Conservation (phyloP, 1,140 invertebrate genomes). For the Aphelenchoides besseyi region DNA sequence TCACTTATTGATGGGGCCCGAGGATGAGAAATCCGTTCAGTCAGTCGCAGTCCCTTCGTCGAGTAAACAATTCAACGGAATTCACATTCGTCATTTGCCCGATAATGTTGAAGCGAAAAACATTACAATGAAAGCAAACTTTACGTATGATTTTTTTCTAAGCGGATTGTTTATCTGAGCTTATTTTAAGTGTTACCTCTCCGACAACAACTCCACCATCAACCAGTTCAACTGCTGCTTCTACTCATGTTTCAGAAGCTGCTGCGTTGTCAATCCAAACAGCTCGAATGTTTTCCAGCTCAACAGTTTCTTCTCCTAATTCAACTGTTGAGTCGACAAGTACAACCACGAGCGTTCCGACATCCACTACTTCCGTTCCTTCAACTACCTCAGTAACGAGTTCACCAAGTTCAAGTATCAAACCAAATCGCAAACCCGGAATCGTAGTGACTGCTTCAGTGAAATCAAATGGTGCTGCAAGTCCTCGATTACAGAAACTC, state of each 20-base stretch:
- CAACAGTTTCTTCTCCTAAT: not conserved
- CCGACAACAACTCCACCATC: slow-evolving; percentile 14
- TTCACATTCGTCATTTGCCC: slow-evolving; percentile 16
- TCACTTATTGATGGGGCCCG: slow-evolving; percentile 51
- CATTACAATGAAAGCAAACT: slow-evolving; percentile 15
- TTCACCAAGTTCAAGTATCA: not conserved
- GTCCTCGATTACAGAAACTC: not conserved
- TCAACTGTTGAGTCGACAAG: not conserved
- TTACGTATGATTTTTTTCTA: slow-evolving; percentile 8
- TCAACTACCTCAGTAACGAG: not conserved
- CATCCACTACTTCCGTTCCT: not conserved
- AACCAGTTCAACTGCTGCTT: slow-evolving; percentile 28
- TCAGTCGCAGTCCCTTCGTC: slow-evolving; percentile 5
- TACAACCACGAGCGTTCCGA: not conserved
- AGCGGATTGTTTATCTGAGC: slow-evolving; percentile 7
- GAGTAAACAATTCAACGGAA: slow-evolving; percentile 22
- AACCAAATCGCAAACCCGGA: not conserved
- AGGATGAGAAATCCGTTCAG: slow-evolving; percentile 7
- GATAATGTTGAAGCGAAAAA: slow-evolving; percentile 12
- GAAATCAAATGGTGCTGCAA: not conserved
- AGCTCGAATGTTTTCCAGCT: not conserved
- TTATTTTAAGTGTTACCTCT: slow-evolving; percentile 10
- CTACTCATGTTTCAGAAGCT: not conserved
- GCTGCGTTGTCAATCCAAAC: not conserved
- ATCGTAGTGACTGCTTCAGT: slow-evolving; percentile 18